A percentile compares a stretch with the other conserved stretches of the same genome.
phyloP scores from a whole-genome alignment of 2,888 invertebrate genomes.

The Epistrophella euchroma region DNA sequence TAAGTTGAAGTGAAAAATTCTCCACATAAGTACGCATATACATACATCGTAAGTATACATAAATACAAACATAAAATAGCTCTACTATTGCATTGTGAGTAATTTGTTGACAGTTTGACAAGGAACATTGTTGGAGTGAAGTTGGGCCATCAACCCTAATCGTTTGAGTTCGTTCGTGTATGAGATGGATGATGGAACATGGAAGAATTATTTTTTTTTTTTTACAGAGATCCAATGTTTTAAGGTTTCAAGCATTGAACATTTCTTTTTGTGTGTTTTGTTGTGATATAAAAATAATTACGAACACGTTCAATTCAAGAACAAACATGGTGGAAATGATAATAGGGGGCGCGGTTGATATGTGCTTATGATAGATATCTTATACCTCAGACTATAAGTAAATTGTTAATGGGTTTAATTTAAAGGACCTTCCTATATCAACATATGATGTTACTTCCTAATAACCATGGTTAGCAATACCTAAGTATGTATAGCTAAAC shows the following conservation, averaged over 20 bases:
- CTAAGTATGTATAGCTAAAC: no score
- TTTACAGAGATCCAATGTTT: constrained; percentile 18
- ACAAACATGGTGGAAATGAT: constrained; percentile 76
- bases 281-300: constrained; percentile 44
- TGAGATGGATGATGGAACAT: constrained; percentile 40
- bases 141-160: constrained; percentile 67
- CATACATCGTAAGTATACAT: background rate
- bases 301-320: constrained; percentile 67
- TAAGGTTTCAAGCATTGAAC: constrained; percentile 21
- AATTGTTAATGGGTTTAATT: no score
- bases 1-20: constrained; percentile 16
- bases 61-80: constrained; percentile 2
- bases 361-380: constrained; percentile 69
- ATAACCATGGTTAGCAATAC: no score
- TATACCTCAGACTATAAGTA: background rate
- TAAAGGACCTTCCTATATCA: no score
- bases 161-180: constrained; percentile 38
- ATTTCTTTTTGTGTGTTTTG: background rate
- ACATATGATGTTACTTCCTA: no score
- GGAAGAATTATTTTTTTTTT: constrained; percentile 16
- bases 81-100: constrained; percentile 61
- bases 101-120: constrained; percentile 75
- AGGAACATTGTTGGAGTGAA: constrained; percentile 55
- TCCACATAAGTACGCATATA: background rate
- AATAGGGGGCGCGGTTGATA: constrained; percentile 73